phyloP scores from a whole-genome alignment of 2,797 vertebrate genomes.

The Xerus rutilus region DNA sequence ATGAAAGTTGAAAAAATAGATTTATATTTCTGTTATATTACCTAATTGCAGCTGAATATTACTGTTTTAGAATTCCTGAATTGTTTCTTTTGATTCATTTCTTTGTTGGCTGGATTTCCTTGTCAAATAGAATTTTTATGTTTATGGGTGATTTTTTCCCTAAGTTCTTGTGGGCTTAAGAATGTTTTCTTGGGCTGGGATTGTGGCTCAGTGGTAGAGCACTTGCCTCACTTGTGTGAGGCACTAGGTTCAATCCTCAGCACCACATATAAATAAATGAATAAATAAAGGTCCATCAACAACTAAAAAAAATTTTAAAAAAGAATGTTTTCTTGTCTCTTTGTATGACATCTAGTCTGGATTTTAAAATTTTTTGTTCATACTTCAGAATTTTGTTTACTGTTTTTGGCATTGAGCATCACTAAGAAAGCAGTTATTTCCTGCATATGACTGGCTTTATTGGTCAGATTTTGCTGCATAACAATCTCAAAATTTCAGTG shows the following conservation, averaged over 20 bases:
- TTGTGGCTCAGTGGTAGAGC: no score
- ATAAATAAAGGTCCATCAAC: no score
- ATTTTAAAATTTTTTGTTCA: not conserved
- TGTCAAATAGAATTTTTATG: not conserved
- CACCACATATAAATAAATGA: no score
- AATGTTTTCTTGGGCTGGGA: not conserved
- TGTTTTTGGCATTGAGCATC: not conserved
- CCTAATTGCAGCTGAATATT: not conserved
- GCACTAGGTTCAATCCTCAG: no score
- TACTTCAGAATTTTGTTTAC: not conserved
- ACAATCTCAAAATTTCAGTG: not conserved
- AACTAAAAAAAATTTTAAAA: no score
- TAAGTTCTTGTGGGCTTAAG: not conserved
- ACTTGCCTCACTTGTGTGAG: no score
- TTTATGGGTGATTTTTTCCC: not conserved
- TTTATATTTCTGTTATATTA: not conserved
- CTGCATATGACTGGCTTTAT: not conserved
- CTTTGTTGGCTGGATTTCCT: not conserved
- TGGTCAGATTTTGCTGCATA: not conserved
- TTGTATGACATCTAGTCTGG: not conserved
- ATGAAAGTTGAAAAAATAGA: not conserved
- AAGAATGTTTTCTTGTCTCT: not conserved
- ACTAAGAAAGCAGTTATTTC: not conserved
- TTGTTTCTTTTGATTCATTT: slow-evolving; percentile 11
- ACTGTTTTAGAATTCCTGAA: not conserved